Evolutionary conservation across 2,113 vertebrate genomes (phyloP).

Genomic region (Rhinoptilus africanus): DNA sequence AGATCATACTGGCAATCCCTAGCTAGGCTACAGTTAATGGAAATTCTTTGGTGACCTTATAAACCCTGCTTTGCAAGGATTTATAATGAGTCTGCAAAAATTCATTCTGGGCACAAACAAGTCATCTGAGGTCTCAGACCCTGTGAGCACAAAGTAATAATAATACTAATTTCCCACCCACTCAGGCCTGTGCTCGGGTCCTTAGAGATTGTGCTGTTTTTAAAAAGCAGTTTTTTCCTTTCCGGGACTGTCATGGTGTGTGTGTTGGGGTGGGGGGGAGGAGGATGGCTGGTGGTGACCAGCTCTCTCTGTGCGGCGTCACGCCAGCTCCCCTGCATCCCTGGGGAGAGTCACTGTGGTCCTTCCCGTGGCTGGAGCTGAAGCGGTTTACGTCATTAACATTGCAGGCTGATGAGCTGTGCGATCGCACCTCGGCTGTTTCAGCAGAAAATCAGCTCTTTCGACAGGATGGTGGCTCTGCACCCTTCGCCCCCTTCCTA

Average conservation of each 20-base stretch:
- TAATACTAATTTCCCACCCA: slow-evolving; percentile 33
- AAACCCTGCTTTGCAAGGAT: slow-evolving; percentile 9
- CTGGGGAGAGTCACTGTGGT: not conserved
- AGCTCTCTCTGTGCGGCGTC: not conserved
- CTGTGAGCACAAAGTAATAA: not conserved
- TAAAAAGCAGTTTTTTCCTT: not conserved
- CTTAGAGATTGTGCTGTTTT: not conserved
- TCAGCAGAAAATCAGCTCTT: not conserved
- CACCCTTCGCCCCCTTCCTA: not conserved
- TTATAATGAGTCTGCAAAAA: slow-evolving; percentile 57
- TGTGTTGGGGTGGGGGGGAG: not conserved
- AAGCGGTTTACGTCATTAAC: not conserved
- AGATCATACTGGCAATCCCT: slow-evolving; percentile 26
- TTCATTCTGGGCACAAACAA: not conserved
- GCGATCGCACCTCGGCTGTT: not conserved
- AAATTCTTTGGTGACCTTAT: slow-evolving; percentile 35
- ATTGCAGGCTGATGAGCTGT: not conserved
- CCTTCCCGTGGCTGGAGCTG: not conserved
- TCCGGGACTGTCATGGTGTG: not conserved
- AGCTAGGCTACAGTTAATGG: slow-evolving; percentile 34
- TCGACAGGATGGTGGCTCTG: not conserved
- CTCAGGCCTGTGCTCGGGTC: not conserved
- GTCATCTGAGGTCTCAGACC: slow-evolving; percentile 19
- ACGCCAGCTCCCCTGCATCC: not conserved
- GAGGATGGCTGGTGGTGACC: accelerated